phyloP scores from a whole-genome alignment of 2,113 vertebrate species.

The Xenopus tropicalis region DNA sequence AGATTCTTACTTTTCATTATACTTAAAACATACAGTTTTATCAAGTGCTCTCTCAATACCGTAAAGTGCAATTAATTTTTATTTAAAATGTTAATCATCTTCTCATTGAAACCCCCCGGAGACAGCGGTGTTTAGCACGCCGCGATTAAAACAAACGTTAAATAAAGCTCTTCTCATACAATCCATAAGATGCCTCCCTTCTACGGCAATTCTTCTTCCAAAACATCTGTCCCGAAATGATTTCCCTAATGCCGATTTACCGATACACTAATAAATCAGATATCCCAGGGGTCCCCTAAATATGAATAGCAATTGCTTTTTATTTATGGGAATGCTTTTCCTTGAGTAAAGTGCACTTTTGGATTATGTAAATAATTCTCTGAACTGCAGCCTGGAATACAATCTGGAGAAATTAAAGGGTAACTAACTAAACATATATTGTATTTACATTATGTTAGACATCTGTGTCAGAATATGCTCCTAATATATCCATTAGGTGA shows the following conservation, averaged over 20 bases:
- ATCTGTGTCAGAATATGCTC: too few species aligned
- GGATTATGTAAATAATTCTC: too few species aligned
- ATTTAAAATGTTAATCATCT: conserved; percentile 1
- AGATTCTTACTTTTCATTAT: too few species aligned
- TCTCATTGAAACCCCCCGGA: background rate
- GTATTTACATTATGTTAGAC: too few species aligned
- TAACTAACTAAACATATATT: too few species aligned
- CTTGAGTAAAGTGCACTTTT: too few species aligned
- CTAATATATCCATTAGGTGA: too few species aligned
- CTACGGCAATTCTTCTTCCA: background rate
- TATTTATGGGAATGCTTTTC: too few species aligned
- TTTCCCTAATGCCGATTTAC: conserved; percentile 15
- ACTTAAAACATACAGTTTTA: too few species aligned
- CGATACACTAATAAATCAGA: conserved; percentile 12
- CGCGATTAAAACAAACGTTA: background rate
- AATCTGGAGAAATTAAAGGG: too few species aligned
- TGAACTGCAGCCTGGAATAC: too few species aligned
- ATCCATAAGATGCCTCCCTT: conserved; percentile 3
- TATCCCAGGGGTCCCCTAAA: conserved; percentile 1
- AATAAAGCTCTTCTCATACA: background rate
- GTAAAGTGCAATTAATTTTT: background rate
- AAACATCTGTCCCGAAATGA: conserved; percentile 5
- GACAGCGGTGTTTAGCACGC: background rate
- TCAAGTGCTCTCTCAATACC: background rate
- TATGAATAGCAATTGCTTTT: too few species aligned